Percentiles rank a stretch among this genome's conserved stretches.
phyloP scores from a whole-genome alignment of 2,888 invertebrate species.

The Eupithecia insigniata region DNA sequence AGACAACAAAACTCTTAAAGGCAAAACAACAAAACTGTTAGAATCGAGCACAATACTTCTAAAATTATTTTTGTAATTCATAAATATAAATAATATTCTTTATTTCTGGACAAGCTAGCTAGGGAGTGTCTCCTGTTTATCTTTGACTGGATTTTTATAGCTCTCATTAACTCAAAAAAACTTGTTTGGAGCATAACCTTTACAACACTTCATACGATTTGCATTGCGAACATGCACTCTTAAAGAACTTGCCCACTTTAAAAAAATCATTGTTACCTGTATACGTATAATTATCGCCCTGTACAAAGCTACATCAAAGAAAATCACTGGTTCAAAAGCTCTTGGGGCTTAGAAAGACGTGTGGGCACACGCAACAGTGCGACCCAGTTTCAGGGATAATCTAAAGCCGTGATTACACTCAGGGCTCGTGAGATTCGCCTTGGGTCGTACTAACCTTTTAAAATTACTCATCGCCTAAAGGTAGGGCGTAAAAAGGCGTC shows the following conservation, averaged over 20 bases:
- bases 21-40: too few species aligned
- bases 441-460: conserved; percentile 38
- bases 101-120: too few species aligned
- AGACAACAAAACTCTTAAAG: not conserved
- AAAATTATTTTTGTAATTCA: too few species aligned
- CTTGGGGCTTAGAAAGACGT: conserved; percentile 4
- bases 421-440: conserved; percentile 30
- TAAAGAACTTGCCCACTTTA: not conserved
- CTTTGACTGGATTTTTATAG: too few species aligned
- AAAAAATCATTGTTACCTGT: not conserved
- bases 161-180: too few species aligned
- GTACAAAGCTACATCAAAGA: conserved; percentile 10
- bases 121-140: too few species aligned
- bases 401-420: conserved; percentile 14
- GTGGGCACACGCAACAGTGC: conserved; percentile 8
- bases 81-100: too few species aligned
- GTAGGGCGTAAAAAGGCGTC: not conserved
- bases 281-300: not conserved
- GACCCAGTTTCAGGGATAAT: conserved; percentile 12
- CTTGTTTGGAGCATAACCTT: too few species aligned
- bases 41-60: not conserved
- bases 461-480: conserved; percentile 28
- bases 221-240: not conserved
- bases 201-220: too few species aligned
- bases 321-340: conserved; percentile 8